phyloP scores from a whole-genome alignment of 2,113 vertebrate species.

The Erythrocebus patas region DNA sequence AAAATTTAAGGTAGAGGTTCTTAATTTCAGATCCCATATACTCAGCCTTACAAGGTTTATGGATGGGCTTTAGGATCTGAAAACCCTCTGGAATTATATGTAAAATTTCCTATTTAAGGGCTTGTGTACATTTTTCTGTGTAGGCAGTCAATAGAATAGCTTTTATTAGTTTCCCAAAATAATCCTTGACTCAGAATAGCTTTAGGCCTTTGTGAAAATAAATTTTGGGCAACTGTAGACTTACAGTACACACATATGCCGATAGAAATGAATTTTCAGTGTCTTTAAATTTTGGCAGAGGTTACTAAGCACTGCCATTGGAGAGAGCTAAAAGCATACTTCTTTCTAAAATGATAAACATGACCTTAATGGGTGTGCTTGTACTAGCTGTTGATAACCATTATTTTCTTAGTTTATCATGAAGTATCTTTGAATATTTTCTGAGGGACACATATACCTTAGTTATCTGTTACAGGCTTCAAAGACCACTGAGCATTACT shows the following conservation, averaged over 20 bases:
- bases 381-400: neutral
- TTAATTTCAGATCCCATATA: conserved; percentile 11
- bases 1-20: neutral
- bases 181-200: neutral
- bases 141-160: neutral
- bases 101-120: neutral
- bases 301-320: neutral
- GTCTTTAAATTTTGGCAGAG: neutral
- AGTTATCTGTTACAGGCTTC: neutral
- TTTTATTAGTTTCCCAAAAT: conserved; percentile 16
- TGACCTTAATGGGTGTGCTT: neutral
- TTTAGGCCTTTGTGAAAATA: neutral
- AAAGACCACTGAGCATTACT: neutral
- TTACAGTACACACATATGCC: neutral
- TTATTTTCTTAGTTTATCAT: conserved; percentile 36
- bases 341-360: neutral
- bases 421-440: neutral
- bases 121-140: neutral
- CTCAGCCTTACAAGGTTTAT: neutral
- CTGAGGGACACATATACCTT: neutral
- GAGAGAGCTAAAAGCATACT: neutral
- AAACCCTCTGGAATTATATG: neutral
- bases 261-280: neutral
- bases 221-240: neutral
- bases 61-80: neutral